A percentile compares a stretch with the other conserved stretches of the same genome.
These are phyloP conservation scores for Ditylenchus weischeri DNA, from an alignment of 2,888 invertebrate species.

Conservation along the genomic window DNA sequence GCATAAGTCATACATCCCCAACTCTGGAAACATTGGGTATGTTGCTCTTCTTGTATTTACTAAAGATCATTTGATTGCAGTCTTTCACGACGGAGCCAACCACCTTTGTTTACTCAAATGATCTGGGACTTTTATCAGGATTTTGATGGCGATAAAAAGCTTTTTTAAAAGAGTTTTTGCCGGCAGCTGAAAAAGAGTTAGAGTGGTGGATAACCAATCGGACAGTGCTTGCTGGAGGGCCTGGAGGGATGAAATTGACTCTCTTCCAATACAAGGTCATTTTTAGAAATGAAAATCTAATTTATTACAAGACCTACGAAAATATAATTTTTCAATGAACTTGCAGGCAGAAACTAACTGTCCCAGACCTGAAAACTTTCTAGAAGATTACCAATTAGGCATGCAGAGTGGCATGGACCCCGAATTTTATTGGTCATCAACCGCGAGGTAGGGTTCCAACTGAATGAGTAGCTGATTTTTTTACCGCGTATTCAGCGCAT, in stretches of 20 bases:
- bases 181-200: slow-evolving; percentile 61
- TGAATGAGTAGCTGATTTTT: no score
- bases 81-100: slow-evolving; percentile 60
- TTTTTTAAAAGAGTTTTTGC: slow-evolving; percentile 43
- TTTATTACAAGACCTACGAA: not conserved
- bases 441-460: no score
- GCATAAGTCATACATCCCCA: slow-evolving; percentile 70
- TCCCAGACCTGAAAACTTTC: slow-evolving; percentile 50
- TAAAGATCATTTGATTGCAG: no score
- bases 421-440: slow-evolving; percentile 39
- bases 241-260: slow-evolving; percentile 17
- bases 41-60: not conserved
- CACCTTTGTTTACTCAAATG: slow-evolving; percentile 68
- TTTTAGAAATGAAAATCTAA: no score
- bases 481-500: no score
- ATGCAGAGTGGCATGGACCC: slow-evolving; percentile 26
- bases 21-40: slow-evolving; percentile 85
- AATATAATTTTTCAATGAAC: slow-evolving; percentile 24
- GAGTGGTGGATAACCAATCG: slow-evolving; percentile 78
- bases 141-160: slow-evolving; percentile 65
- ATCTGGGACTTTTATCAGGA: slow-evolving; percentile 69
- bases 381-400: slow-evolving; percentile 42
- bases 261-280: slow-evolving; percentile 34
- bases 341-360: slow-evolving; percentile 43
- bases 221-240: slow-evolving; percentile 42